phyloP scores from a whole-genome alignment of 2,797 vertebrate species.

The Crenichthys baileyi region DNA sequence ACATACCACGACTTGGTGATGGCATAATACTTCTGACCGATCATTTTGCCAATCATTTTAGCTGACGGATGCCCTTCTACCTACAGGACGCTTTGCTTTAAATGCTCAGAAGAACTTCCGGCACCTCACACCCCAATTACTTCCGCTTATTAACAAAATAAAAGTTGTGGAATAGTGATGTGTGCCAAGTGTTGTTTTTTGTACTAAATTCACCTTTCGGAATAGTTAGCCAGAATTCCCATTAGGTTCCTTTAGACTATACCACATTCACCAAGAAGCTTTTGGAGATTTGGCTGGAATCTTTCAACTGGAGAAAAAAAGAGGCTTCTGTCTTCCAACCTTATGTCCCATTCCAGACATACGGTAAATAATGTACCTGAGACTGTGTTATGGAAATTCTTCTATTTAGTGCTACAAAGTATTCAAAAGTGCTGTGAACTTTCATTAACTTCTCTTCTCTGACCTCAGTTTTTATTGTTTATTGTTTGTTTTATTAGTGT shows the following conservation, averaged over 20 bases:
- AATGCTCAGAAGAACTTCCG: slow-evolving; percentile 29
- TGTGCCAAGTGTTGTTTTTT: neutral
- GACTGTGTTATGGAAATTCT: no score
- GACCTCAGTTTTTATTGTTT: no score
- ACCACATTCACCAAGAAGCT: neutral
- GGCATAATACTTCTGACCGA: slow-evolving; percentile 72
- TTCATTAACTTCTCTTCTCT: no score
- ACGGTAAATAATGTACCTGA: neutral
- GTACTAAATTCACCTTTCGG: neutral
- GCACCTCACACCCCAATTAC: fast-evolving
- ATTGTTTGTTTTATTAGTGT: no score
- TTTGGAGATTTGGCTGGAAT: neutral
- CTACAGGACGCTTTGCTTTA: neutral
- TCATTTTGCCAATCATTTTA: slow-evolving; percentile 74
- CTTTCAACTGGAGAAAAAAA: neutral
- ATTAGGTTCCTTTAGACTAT: neutral
- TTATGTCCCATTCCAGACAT: neutral
- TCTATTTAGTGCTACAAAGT: no score
- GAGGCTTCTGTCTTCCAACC: neutral
- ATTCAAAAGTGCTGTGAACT: no score
- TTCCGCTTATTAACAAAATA: slow-evolving; percentile 41
- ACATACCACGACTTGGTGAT: slow-evolving; percentile 79
- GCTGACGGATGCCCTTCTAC: neutral
- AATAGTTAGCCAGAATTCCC: neutral
- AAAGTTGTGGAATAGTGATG: neutral